phyloP scores from a whole-genome alignment of 1,140 invertebrate species.

The Anastatus disparis region DNA sequence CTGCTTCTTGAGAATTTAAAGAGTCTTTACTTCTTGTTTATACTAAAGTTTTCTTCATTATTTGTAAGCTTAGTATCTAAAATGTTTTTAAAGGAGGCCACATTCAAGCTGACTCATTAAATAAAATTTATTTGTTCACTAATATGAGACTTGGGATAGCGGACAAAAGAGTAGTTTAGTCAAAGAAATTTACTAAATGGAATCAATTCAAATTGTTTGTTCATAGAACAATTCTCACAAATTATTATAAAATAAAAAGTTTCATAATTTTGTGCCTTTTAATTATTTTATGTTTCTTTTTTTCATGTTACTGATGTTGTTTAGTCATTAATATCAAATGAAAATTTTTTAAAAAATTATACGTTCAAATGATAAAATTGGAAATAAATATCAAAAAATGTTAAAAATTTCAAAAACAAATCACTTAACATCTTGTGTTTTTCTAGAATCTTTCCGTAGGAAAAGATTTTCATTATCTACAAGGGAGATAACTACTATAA shows the following conservation, averaged over 20 bases:
- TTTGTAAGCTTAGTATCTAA: conserved; percentile 26
- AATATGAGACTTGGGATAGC: conserved; percentile 20
- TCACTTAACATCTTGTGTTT: conserved; percentile 21
- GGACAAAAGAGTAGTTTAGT: conserved; percentile 1
- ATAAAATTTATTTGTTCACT: conserved; percentile 7
- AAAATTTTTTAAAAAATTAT: no score
- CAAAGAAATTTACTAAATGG: conserved; percentile 19
- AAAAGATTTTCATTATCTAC: conserved; percentile 32
- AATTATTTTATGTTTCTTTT: not conserved
- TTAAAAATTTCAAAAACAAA: not conserved
- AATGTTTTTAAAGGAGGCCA: conserved; percentile 17
- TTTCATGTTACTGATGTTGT: no score
- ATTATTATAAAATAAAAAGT: not conserved
- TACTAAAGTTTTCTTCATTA: conserved; percentile 17
- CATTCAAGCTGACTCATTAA: conserved; percentile 20
- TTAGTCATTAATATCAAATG: not conserved
- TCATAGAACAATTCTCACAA: not conserved
- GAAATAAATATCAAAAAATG: not conserved
- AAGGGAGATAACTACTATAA: conserved; percentile 35
- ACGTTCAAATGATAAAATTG: no score
- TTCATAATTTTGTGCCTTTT: not conserved
- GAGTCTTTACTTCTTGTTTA: conserved; percentile 20
- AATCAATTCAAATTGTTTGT: not conserved
- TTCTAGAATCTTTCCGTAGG: conserved; percentile 13
- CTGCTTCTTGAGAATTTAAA: conserved; percentile 5